Conservation (phyloP, 2,888 invertebrate species). For the Dysmachus trigonus region DNA sequence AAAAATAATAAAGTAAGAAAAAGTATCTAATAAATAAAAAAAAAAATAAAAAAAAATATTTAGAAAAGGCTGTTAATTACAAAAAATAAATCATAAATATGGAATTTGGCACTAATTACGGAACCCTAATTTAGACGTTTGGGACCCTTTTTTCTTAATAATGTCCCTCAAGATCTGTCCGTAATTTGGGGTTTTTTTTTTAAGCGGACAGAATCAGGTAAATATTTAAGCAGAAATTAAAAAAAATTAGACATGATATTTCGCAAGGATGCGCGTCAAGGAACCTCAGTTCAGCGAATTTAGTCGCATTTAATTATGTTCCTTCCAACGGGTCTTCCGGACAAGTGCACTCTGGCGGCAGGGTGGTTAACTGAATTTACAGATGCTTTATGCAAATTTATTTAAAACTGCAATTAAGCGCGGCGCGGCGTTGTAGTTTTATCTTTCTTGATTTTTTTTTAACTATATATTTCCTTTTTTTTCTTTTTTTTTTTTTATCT, state of each 20-base stretch:
- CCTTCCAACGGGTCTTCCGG: not conserved
- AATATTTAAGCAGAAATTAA: not conserved
- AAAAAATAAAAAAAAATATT: too few species aligned
- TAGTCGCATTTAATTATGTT: not conserved
- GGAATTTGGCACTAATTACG: too few species aligned
- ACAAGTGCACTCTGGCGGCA: not conserved
- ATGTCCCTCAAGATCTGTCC: not conserved
- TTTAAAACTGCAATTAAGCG: constrained; percentile 48
- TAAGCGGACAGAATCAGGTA: not conserved
- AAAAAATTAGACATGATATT: not conserved
- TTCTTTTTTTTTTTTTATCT: not conserved
- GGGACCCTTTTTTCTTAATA: not conserved
- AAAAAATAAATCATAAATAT: too few species aligned
- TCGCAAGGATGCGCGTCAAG: not conserved
- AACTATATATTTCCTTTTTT: too few species aligned
- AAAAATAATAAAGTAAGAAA: too few species aligned
- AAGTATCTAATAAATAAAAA: too few species aligned
- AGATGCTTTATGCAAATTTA: constrained; percentile 47
- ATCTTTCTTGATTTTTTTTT: not conserved
- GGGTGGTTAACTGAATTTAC: constrained; percentile 7
- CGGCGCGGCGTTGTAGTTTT: constrained; percentile 4
- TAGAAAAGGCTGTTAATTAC: too few species aligned
- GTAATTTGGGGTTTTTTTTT: not conserved
- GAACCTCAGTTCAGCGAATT: not conserved
- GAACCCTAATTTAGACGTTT: too few species aligned